Percentiles rank a stretch among this genome's conserved stretches.
Conservation (phyloP, 2,888 invertebrate species). For the Cosmia pyralina region DNA sequence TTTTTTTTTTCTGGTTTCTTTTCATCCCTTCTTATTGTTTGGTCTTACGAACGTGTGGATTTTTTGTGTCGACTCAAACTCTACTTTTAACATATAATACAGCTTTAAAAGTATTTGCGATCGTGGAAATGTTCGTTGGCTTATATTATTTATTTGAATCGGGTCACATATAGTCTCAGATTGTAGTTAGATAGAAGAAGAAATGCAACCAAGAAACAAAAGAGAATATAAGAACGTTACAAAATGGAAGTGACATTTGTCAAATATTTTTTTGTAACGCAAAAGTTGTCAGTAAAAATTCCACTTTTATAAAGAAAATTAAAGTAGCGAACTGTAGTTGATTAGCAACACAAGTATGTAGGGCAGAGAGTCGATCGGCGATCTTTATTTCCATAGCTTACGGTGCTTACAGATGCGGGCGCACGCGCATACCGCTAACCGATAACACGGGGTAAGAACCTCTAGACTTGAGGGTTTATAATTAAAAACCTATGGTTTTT, state of each 20-base stretch:
- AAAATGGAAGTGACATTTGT: slow-evolving; percentile 4
- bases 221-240: background rate
- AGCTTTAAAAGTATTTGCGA: slow-evolving; percentile 30
- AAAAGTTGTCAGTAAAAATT: background rate
- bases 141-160: background rate
- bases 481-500: slow-evolving; percentile 7
- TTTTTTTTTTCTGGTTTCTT: slow-evolving; percentile 76
- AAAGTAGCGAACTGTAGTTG: slow-evolving; percentile 24
- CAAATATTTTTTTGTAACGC: background rate
- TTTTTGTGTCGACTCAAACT: slow-evolving; percentile 64
- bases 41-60: slow-evolving; percentile 73
- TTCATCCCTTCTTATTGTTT: slow-evolving; percentile 78
- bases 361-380: slow-evolving; percentile 69
- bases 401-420: slow-evolving; percentile 74
- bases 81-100: slow-evolving; percentile 47
- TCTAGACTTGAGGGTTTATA: slow-evolving; percentile 44
- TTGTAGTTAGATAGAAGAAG: background rate
- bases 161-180: background rate
- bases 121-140: slow-evolving; percentile 11
- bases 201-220: background rate
- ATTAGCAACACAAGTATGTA: slow-evolving; percentile 69
- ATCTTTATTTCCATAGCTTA: slow-evolving; percentile 72
- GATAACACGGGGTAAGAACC: slow-evolving; percentile 76
- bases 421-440: slow-evolving; percentile 70
- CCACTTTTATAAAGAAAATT: slow-evolving; percentile 30